A percentile compares a stretch with the other conserved stretches of the same genome.
Evolutionary conservation across 2,113 vertebrate species (phyloP).

Genomic region (Lampris incognitus): DNA sequence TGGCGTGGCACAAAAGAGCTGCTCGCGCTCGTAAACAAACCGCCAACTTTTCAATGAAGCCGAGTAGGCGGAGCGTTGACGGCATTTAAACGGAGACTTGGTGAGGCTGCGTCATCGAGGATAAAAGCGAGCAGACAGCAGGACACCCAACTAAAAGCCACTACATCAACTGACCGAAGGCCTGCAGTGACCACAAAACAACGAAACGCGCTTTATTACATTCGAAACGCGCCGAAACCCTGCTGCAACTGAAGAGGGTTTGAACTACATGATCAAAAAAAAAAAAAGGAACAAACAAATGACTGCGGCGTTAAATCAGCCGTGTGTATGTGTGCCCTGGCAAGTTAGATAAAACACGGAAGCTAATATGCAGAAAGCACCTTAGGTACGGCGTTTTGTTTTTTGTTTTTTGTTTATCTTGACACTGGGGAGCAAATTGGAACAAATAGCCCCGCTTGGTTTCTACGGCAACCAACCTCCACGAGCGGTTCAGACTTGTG

Average conservation of each 20-base stretch:
- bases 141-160: conserved; percentile 31
- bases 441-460: conserved; percentile 75
- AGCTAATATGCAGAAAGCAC: conserved; percentile 56
- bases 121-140: conserved; percentile 4
- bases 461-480: conserved; percentile 81
- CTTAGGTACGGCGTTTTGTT: conserved; percentile 42
- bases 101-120: not conserved
- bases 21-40: conserved; percentile 76
- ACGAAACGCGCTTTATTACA: conserved; percentile 40
- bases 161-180: conserved; percentile 20
- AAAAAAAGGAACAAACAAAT: too few relatives aligned
- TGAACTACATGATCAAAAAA: too few relatives aligned
- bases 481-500: conserved; percentile 46
- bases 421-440: conserved; percentile 65
- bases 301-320: conserved; percentile 34
- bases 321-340: conserved; percentile 3
- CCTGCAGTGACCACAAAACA: conserved; percentile 15
- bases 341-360: conserved; percentile 45
- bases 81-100: conserved; percentile 54
- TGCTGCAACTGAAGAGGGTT: not conserved
- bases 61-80: conserved; percentile 53
- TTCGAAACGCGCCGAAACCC: conserved; percentile 17
- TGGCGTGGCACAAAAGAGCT: conserved; percentile 62
- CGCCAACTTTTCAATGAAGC: conserved; percentile 73
- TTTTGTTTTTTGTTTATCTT: conserved; percentile 49